Conservation (phyloP, 2,888 invertebrate species). For the Zele albiditarsus region DNA sequence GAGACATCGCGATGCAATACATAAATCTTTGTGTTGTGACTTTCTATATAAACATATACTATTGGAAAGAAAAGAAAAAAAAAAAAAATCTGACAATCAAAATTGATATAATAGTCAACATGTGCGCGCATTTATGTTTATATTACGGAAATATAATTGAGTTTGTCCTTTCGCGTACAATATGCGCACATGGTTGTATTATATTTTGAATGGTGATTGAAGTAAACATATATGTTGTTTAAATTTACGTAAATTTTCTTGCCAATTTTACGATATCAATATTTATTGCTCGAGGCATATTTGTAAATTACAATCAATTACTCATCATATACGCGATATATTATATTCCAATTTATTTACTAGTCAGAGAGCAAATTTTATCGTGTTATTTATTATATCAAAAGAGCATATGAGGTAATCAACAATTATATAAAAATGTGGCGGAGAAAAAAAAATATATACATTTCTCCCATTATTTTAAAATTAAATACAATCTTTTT, state of each 20-base stretch:
- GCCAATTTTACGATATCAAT: constrained; percentile 12
- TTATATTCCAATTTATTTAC: constrained; percentile 3
- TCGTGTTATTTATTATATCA: background rate
- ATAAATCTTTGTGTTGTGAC: background rate
- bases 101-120: constrained; percentile 10
- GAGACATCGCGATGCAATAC: too few relatives aligned
- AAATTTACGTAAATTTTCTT: constrained; percentile 13
- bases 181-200: background rate
- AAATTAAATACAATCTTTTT: background rate
- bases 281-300: background rate
- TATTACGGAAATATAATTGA: constrained; percentile 5
- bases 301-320: constrained; percentile 1
- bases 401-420: background rate
- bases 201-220: background rate
- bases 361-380: background rate
- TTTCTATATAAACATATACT: background rate
- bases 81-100: background rate
- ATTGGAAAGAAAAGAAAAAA: background rate
- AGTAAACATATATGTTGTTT: background rate
- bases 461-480: too few relatives aligned
- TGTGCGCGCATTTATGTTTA: constrained; percentile 3
- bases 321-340: background rate
- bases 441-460: background rate
- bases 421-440: background rate
- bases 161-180: constrained; percentile 16